These are phyloP conservation scores for Toxostoma redivivum DNA, from an alignment of 2,113 vertebrate species.

Conservation along the genomic window DNA sequence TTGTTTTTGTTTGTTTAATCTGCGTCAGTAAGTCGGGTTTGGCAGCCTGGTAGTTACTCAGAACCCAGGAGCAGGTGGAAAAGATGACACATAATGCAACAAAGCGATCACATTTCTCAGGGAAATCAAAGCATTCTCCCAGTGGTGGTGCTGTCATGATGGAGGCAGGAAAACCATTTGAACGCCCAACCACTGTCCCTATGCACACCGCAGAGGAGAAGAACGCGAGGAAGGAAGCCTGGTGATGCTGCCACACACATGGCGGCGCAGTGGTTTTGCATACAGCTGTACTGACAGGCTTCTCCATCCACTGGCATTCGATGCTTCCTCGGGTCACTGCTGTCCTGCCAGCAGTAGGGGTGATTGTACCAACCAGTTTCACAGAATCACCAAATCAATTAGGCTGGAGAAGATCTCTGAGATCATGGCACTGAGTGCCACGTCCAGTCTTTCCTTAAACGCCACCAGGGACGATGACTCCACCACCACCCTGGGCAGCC, in stretches of 20 bases:
- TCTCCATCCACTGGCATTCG: neutral
- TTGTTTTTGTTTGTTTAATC: neutral
- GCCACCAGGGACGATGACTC: neutral
- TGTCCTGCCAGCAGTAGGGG: neutral
- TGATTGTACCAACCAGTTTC: neutral
- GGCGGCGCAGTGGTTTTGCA: neutral
- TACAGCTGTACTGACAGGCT: neutral
- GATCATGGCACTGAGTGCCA: neutral
- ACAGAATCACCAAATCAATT: neutral
- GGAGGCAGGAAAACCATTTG: neutral
- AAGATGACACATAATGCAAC: neutral
- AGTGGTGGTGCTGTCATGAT: neutral
- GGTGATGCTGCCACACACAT: accelerated
- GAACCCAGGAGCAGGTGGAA: neutral
- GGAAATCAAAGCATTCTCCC: slow-evolving; percentile 20
- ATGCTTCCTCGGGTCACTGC: neutral
- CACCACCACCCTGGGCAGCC: neutral
- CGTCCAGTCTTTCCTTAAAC: neutral
- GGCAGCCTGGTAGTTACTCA: neutral
- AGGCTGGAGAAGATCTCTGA: neutral
- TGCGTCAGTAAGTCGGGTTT: neutral
- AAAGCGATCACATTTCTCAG: neutral
- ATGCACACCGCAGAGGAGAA: neutral
- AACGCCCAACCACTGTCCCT: neutral
- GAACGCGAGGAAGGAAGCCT: accelerated